phyloP scores from a whole-genome alignment of 2,797 vertebrate species.

The Malacoraja senta region DNA sequence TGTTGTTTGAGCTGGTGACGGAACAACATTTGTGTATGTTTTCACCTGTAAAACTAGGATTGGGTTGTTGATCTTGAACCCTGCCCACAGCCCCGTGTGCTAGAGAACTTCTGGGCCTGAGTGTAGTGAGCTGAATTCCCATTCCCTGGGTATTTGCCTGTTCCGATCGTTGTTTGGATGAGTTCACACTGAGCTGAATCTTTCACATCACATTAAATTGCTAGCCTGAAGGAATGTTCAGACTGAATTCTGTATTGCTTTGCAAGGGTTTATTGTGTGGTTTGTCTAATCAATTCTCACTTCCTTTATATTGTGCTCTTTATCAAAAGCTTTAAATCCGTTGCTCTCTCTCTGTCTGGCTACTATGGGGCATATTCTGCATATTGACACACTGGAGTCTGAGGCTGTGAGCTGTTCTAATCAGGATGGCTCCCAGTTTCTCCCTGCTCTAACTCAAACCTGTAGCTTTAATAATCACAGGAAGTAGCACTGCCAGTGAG shows the following conservation, averaged over 20 bases:
- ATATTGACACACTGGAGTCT: background rate
- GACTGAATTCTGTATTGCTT: constrained; percentile 20
- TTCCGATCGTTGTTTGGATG: background rate
- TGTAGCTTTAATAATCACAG: background rate
- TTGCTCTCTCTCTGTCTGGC: background rate
- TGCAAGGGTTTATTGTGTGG: background rate
- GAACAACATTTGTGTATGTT: too few relatives aligned
- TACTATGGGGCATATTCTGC: background rate
- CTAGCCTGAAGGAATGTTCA: background rate
- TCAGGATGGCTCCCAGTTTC: background rate
- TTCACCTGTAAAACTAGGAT: too few relatives aligned
- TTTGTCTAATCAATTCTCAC: background rate
- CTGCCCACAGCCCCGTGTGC: too few relatives aligned
- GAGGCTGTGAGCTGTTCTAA: background rate
- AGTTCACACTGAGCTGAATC: constrained; percentile 24
- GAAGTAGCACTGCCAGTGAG: background rate
- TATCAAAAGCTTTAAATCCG: background rate
- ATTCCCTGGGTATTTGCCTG: background rate
- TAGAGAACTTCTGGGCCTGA: background rate
- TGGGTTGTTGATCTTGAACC: too few relatives aligned
- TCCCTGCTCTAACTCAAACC: background rate
- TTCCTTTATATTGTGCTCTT: constrained; percentile 10
- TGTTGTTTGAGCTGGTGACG: too few relatives aligned
- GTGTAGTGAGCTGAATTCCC: background rate
- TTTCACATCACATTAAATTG: constrained; percentile 13